A percentile compares a stretch with the other conserved stretches of the same genome.
phyloP scores from a whole-genome alignment of 2,797 vertebrate species.

The Loriculus beryllinus region DNA sequence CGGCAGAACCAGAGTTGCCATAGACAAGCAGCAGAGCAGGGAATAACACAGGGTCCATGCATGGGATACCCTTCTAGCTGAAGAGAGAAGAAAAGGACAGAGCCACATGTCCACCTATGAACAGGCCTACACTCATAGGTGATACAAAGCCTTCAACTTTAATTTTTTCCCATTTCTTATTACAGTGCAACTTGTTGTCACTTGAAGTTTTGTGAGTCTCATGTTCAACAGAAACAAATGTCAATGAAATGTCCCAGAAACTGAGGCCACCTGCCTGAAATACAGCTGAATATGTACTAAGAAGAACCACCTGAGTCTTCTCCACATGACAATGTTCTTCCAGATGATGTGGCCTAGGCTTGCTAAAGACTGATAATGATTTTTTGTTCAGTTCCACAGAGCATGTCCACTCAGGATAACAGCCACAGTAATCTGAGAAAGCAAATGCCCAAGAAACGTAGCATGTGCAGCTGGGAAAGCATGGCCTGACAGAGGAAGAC shows the following conservation, averaged over 20 bases:
- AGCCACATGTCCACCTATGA: background rate
- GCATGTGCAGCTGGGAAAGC: background rate
- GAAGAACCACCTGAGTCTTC: background rate
- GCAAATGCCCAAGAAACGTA: background rate
- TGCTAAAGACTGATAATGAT: background rate
- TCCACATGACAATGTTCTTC: background rate
- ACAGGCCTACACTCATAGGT: background rate
- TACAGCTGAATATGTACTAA: accelerated
- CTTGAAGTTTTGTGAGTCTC: background rate
- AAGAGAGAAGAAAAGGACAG: background rate
- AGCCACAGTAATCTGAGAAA: background rate
- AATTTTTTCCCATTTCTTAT: background rate
- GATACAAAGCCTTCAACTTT: background rate
- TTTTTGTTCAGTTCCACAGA: background rate
- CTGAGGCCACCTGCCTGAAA: background rate
- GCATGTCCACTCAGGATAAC: background rate
- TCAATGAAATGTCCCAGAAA: background rate
- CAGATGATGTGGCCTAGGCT: background rate
- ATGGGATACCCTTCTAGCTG: background rate
- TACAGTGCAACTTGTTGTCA: accelerated
- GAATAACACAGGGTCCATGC: background rate
- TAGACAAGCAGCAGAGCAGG: background rate
- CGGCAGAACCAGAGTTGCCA: background rate
- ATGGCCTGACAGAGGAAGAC: background rate
- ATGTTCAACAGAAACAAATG: background rate